Evolutionary conservation across 1,140 invertebrate genomes (phyloP).

Genomic region (Brachionus rubens): DNA sequence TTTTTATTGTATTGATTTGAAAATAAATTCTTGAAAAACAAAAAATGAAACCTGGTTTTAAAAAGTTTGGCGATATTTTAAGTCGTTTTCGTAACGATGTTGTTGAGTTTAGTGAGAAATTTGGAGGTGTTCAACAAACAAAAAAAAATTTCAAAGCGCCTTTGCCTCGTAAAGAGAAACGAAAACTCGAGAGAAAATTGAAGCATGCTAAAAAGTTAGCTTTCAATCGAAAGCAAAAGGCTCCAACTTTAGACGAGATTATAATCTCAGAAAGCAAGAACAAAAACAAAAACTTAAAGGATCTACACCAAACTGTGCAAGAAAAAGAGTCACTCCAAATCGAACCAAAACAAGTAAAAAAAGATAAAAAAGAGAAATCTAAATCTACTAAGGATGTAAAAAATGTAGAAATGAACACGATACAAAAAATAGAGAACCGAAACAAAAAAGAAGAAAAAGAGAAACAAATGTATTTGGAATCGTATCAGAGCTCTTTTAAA

Average conservation of each 20-base stretch:
- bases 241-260: neutral
- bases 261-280: neutral
- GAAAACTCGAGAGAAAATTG: slow-evolving; percentile 36
- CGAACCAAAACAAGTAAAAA: neutral
- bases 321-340: neutral
- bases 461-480: slow-evolving; percentile 29
- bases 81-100: slow-evolving; percentile 34
- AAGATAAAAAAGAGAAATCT: neutral
- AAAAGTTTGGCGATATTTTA: slow-evolving; percentile 26
- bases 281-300: neutral
- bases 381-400: neutral
- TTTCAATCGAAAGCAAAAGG: slow-evolving; percentile 2
- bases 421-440: neutral
- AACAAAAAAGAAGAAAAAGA: slow-evolving; percentile 24
- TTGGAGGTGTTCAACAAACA: neutral
- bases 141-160: neutral
- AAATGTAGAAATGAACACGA: neutral
- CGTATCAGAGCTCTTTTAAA: neutral
- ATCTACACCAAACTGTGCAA: neutral
- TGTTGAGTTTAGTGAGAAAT: slow-evolving; percentile 20
- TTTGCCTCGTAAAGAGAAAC: slow-evolving; percentile 17
- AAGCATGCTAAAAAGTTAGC: slow-evolving; percentile 18
- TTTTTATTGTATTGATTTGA: too few relatives aligned
- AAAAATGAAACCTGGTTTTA: neutral
- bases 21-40: too few relatives aligned